phyloP scores from a whole-genome alignment of 2,888 invertebrate genomes.

The Notodonta dromedarius region DNA sequence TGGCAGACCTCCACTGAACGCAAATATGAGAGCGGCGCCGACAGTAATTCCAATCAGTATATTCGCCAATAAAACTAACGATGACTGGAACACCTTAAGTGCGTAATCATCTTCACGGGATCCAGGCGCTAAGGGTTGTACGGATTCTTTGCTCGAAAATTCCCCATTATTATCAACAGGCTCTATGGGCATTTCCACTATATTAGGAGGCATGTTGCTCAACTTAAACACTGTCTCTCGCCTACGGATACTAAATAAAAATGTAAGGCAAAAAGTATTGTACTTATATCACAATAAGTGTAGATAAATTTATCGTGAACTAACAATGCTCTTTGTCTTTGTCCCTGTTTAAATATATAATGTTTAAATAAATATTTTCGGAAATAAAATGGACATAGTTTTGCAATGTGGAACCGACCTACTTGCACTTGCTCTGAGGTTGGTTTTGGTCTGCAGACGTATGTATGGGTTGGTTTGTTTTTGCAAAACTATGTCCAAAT shows the following conservation, averaged over 20 bases:
- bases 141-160: neutral
- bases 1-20: slow-evolving; percentile 53
- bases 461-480: no score
- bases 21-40: slow-evolving; percentile 49
- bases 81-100: slow-evolving; percentile 54
- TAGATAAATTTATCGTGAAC: slow-evolving; percentile 30
- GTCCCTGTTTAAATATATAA: neutral
- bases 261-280: neutral
- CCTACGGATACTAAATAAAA: neutral
- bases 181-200: slow-evolving; percentile 30
- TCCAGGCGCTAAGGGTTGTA: slow-evolving; percentile 8
- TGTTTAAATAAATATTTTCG: no score
- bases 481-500: no score
- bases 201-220: slow-evolving; percentile 48
- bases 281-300: slow-evolving; percentile 9
- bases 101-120: slow-evolving; percentile 35
- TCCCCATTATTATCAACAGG: neutral
- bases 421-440: no score
- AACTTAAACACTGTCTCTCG: slow-evolving; percentile 2
- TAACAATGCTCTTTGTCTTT: slow-evolving; percentile 10
- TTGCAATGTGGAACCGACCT: no score
- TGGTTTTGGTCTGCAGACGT: no score
- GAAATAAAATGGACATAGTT: no score
- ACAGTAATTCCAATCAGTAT: slow-evolving; percentile 63
- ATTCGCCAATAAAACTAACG: slow-evolving; percentile 59